These are phyloP conservation scores for Siderastrea radians DNA, from an alignment of 92 coral and sea anemone species.

Conservation along the genomic window DNA sequence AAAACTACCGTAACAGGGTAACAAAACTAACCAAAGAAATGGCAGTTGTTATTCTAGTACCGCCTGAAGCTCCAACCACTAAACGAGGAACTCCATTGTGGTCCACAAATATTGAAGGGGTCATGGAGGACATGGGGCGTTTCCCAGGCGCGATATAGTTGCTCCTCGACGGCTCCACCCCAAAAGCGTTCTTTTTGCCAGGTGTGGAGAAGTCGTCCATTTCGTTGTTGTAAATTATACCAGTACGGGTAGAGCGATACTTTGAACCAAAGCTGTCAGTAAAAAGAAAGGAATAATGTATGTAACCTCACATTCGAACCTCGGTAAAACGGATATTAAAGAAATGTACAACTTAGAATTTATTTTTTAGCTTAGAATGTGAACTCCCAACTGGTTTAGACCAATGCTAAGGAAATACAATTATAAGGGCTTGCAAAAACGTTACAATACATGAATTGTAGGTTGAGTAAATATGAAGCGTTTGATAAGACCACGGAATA, in stretches of 20 bases:
- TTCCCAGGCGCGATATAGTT: slow-evolving; percentile 88
- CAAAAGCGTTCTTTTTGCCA: slow-evolving; percentile 81
- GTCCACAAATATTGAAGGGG: slow-evolving; percentile 86
- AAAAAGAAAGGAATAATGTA: background rate
- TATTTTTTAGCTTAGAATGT: too few species aligned
- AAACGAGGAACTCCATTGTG: slow-evolving; percentile 71
- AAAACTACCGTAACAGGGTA: background rate
- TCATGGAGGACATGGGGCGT: slow-evolving; percentile 94
- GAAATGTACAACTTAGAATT: too few species aligned
- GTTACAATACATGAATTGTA: too few species aligned
- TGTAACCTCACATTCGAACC: too few species aligned
- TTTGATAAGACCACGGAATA: too few species aligned
- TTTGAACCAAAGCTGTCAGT: slow-evolving; percentile 87
- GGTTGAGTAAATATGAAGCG: too few species aligned
- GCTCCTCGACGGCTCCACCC: slow-evolving; percentile 88
- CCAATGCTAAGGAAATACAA: too few species aligned
- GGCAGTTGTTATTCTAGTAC: slow-evolving; percentile 93
- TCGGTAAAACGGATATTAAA: too few species aligned
- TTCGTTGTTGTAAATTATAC: slow-evolving; percentile 91
- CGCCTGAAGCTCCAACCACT: slow-evolving; percentile 98
- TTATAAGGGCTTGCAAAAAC: too few species aligned
- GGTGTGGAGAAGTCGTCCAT: slow-evolving; percentile 99
- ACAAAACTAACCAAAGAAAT: slow-evolving; percentile 79
- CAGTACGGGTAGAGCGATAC: slow-evolving; percentile 83
- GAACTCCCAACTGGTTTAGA: too few species aligned